Evolutionary conservation across 2,888 invertebrate species (phyloP), one percentile per base, ranked within the genome.

Genomic region (Ectobius pallidus): DNA sequence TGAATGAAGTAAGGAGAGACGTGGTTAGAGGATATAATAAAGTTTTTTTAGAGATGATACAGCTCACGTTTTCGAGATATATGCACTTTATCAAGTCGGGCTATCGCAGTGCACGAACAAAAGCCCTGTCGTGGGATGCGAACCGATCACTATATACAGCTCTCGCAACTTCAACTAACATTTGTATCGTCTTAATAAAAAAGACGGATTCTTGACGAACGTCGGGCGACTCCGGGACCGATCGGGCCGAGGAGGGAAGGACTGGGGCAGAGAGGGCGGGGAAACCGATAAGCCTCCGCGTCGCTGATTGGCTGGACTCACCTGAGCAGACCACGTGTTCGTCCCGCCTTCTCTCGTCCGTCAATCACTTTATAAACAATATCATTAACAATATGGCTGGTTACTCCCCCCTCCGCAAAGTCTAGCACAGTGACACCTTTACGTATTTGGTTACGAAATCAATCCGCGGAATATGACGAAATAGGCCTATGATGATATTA

Each of bases 151-250:
- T 49, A n/a, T 49, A 49, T 18, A 52, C 52, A 30, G 6, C 58
- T n/a, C 58, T 30, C n/a, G 30, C 27, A 18, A n/a, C n/a, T n/a
- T n/a, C n/a, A n/a, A n/a, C n/a, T 58, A n/a, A 58, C 58, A 58
- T 58, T 58, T 58, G 58, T 58, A 58, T 58, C 22, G 58, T 30
- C 30, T 30, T 58, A 58, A 58, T 58, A 58, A 30, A 58, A 58
- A 58, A 58, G 32, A 58, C 3, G n/a, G 25, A 58, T 58, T 58
- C 58, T 30, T 58, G 27, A 58, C 58, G 4, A 14, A 58, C 32
- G 2, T 58, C 58, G 58, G 27, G 25, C 6, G 30, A n/a, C 27
- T 58, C 30, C 58, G 58, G 27, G 1, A n/a, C 1, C 30, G 27
- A 30, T 58, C 58, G 58, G 16, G 34, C 11, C 34, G 34, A 6